These are phyloP conservation scores for Erannis defoliaria DNA, from an alignment of 2,888 invertebrate genomes.

Conservation along the genomic window DNA sequence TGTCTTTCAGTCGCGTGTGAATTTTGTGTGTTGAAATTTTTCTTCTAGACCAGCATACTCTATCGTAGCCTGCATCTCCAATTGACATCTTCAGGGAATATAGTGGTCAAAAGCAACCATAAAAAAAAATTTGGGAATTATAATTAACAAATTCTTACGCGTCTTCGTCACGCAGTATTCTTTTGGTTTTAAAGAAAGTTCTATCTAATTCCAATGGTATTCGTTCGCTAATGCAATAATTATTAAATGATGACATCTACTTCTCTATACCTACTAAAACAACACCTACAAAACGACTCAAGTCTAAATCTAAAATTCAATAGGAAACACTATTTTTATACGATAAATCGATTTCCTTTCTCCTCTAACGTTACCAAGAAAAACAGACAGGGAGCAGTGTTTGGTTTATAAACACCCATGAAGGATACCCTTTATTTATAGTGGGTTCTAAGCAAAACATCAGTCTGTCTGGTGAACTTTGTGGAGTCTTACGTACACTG, in stretches of 20 bases:
- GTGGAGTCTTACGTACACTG: constrained; percentile 13
- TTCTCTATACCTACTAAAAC: constrained; percentile 21
- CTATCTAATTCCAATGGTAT: too few species aligned
- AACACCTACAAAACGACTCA: constrained; percentile 18
- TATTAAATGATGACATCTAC: not conserved
- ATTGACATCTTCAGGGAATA: too few species aligned
- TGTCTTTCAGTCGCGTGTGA: too few species aligned
- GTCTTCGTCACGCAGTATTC: too few species aligned
- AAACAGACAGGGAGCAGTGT: constrained; percentile 66
- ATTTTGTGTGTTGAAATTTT: too few species aligned
- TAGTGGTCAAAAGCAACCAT: too few species aligned
- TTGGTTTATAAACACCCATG: constrained; percentile 65
- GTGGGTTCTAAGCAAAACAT: constrained; percentile 60
- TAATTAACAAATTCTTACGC: too few species aligned
- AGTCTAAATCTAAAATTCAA: constrained; percentile 35
- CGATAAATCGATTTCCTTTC: constrained; percentile 40
- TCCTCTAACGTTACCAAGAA: constrained; percentile 58
- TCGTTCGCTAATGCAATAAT: not conserved
- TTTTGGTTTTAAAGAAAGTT: too few species aligned
- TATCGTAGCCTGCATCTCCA: too few species aligned
- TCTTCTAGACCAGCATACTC: too few species aligned
- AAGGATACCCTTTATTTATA: constrained; percentile 61
- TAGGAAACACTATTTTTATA: constrained; percentile 48
- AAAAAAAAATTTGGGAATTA: too few species aligned
- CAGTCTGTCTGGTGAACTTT: constrained; percentile 35